A percentile compares a stretch with the other conserved stretches of the same genome.
These are phyloP conservation scores for Rhagoletis pomonella DNA, from an alignment of 1,140 invertebrate genomes.

Conservation along the genomic window DNA sequence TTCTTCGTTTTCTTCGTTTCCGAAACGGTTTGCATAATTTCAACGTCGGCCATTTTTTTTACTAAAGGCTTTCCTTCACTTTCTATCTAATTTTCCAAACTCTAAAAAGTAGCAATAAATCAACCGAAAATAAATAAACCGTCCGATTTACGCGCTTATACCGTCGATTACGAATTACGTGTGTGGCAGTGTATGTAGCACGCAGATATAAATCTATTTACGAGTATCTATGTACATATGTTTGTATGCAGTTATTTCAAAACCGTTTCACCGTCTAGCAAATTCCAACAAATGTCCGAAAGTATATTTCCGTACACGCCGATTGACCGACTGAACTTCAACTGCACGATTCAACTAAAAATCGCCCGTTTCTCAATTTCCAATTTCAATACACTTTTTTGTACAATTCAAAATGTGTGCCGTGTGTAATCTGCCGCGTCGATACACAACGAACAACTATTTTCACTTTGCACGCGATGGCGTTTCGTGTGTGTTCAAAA, in stretches of 20 bases:
- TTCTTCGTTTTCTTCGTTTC: slow-evolving; percentile 90
- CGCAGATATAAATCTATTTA: too few species aligned
- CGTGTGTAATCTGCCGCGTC: slow-evolving; percentile 32
- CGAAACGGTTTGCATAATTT: slow-evolving; percentile 87
- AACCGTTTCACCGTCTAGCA: slow-evolving; percentile 3
- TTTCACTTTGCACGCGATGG: not conserved
- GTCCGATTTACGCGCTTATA: slow-evolving; percentile 6
- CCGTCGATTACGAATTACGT: not conserved
- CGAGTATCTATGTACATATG: not conserved
- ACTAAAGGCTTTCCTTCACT: not conserved
- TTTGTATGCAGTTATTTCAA: not conserved
- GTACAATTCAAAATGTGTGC: not conserved
- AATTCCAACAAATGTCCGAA: not conserved
- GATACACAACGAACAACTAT: too few species aligned
- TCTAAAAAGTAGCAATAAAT: not conserved
- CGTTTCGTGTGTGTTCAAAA: slow-evolving; percentile 53
- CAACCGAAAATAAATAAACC: slow-evolving; percentile 14
- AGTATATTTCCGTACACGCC: slow-evolving; percentile 56
- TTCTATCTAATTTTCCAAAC: slow-evolving; percentile 21
- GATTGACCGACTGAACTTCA: slow-evolving; percentile 72
- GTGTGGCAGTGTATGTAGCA: not conserved
- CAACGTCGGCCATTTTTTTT: slow-evolving; percentile 88
- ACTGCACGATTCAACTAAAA: slow-evolving; percentile 54
- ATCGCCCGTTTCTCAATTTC: slow-evolving; percentile 7
- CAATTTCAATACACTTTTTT: slow-evolving; percentile 4